A percentile compares a stretch with the other conserved stretches of the same genome.
These are phyloP conservation scores for Acestrorhynchus altus DNA, from an alignment of 2,797 vertebrate genomes.

Conservation along the genomic window DNA sequence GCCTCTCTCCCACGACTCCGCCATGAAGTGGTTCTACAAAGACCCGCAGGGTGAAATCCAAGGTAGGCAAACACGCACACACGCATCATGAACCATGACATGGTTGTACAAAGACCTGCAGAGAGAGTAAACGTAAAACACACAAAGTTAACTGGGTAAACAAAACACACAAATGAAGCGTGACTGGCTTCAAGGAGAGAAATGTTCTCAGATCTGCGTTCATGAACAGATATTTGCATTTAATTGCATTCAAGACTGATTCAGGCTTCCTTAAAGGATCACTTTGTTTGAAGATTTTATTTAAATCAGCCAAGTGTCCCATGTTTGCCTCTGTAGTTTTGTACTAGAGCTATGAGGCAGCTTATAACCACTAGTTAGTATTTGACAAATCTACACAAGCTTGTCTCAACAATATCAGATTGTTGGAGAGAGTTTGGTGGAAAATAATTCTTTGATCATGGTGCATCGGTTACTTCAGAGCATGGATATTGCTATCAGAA, in stretches of 20 bases:
- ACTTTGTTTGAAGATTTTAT: not conserved
- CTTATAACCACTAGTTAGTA: not conserved
- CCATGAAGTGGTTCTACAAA: constrained; percentile 95
- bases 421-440: too few relatives aligned
- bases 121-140: not conserved
- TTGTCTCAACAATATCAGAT: too few relatives aligned
- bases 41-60: constrained; percentile 94
- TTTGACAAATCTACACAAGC: too few relatives aligned
- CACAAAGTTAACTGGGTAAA: not conserved
- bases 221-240: not conserved
- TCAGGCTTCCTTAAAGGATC: not conserved
- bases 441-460: too few relatives aligned
- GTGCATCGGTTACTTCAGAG: too few relatives aligned
- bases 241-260: not conserved
- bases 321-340: not conserved
- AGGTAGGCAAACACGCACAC: constrained; percentile 70
- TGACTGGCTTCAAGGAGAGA: not conserved
- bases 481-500: too few relatives aligned
- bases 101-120: not conserved
- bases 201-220: not conserved
- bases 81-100: not conserved
- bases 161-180: not conserved
- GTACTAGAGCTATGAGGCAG: too few relatives aligned
- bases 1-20: constrained; percentile 88
- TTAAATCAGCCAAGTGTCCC: not conserved